Conservation (phyloP, 2,888 invertebrate genomes). For the Liposcelis brunnea region DNA sequence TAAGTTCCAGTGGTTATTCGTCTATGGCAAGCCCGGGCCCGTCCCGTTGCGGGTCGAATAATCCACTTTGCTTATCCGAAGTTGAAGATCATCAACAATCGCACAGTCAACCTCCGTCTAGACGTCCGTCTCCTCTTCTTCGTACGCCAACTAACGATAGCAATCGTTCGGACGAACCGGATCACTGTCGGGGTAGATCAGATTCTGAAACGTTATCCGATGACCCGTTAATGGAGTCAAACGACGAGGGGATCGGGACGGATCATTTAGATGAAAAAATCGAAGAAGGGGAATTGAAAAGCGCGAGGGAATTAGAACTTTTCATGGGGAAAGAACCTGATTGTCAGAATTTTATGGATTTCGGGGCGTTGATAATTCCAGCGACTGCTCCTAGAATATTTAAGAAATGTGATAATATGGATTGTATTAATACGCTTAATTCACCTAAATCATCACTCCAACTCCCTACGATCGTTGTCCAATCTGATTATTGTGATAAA, state of each 20-base stretch:
- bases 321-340: neutral
- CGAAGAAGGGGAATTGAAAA: slow-evolving; percentile 47
- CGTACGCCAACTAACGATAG: slow-evolving; percentile 34
- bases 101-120: slow-evolving; percentile 17
- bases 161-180: slow-evolving; percentile 24
- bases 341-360: neutral
- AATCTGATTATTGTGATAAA: slow-evolving; percentile 35
- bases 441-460: slow-evolving; percentile 35
- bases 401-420: slow-evolving; percentile 38
- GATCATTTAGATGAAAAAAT: slow-evolving; percentile 54
- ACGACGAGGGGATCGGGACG: slow-evolving; percentile 62
- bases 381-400: slow-evolving; percentile 33
- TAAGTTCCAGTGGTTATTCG: slow-evolving; percentile 70
- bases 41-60: slow-evolving; percentile 63
- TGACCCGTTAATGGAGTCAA: slow-evolving; percentile 50
- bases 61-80: slow-evolving; percentile 57
- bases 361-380: neutral
- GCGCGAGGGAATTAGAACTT: slow-evolving; percentile 41
- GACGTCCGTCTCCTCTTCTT: slow-evolving; percentile 42
- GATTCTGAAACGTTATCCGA: slow-evolving; percentile 60
- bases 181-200: slow-evolving; percentile 41
- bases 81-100: slow-evolving; percentile 40
- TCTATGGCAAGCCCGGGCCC: slow-evolving; percentile 74
- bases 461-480: slow-evolving; percentile 42
- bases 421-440: slow-evolving; percentile 30